These are phyloP conservation scores for Toxotes jaculatrix DNA, from an alignment of 2,113 vertebrate species.

Conservation along the genomic window DNA sequence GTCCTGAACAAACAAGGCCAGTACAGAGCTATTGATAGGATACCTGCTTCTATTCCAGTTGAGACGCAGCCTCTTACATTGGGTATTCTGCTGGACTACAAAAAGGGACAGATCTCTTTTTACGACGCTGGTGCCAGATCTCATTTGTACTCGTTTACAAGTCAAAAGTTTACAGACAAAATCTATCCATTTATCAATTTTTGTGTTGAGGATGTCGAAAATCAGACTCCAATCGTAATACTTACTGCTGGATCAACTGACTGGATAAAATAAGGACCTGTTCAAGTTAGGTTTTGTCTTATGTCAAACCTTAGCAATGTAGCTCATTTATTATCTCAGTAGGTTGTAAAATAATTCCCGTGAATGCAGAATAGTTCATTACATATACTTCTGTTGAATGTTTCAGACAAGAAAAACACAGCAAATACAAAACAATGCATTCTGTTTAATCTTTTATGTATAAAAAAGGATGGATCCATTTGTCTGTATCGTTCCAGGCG, in stretches of 20 bases:
- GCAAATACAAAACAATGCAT: not conserved
- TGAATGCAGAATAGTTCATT: not conserved
- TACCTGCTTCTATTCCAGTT: fast-evolving
- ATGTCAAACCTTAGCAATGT: not conserved
- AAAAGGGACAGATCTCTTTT: constrained; percentile 57
- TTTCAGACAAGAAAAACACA: constrained; percentile 36
- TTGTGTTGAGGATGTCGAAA: constrained; percentile 50
- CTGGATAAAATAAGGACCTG: constrained; percentile 59
- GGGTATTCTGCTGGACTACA: constrained; percentile 71
- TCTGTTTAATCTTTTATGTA: not conserved
- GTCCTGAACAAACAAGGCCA: constrained; percentile 30
- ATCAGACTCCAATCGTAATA: constrained; percentile 30
- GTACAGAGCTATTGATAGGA: not conserved
- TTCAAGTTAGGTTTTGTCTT: not conserved
- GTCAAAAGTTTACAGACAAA: constrained; percentile 30
- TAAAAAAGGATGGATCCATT: not conserved
- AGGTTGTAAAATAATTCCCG: not conserved
- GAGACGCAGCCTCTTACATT: not conserved
- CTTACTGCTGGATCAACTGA: constrained; percentile 31
- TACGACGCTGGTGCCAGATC: constrained; percentile 51
- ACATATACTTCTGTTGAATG: not conserved
- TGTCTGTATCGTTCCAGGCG: not conserved
- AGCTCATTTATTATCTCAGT: not conserved
- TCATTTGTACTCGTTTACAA: constrained; percentile 59
- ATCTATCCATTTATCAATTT: constrained; percentile 69